phyloP scores from a whole-genome alignment of 2,888 invertebrate species.

The Agriopis aurantiaria region DNA sequence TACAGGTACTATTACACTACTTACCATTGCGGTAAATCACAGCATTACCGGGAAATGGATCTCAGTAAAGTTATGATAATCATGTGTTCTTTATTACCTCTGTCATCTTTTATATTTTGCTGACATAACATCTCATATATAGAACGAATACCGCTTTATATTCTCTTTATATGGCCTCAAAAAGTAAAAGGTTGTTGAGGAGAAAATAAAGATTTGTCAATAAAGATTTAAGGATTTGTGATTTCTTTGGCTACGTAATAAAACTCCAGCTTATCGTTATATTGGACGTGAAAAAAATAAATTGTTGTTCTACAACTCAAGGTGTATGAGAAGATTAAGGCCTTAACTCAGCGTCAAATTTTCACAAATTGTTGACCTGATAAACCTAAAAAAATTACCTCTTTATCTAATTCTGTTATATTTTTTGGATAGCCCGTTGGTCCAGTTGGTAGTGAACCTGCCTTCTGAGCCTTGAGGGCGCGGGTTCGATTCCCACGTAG shows the following conservation, averaged over 20 bases:
- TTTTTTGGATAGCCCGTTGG: too few relatives aligned
- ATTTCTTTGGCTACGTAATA: constrained; percentile 21
- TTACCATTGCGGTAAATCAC: neutral
- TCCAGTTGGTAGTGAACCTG: too few relatives aligned
- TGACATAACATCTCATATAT: constrained; percentile 9
- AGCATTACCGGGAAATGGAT: neutral
- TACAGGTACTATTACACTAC: neutral
- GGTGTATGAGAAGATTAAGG: constrained; percentile 31
- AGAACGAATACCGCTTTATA: constrained; percentile 11
- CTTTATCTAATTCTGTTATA: too few relatives aligned
- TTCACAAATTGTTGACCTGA: too few relatives aligned
- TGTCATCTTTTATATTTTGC: constrained; percentile 3
- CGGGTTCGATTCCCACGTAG: too few relatives aligned
- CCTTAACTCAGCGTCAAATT: too few relatives aligned
- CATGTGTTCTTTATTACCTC: constrained; percentile 4
- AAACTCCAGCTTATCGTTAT: constrained; percentile 19
- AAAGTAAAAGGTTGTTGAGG: constrained; percentile 23
- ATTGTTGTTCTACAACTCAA: constrained; percentile 15
- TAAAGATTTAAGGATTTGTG: constrained; percentile 34
- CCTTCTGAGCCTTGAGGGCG: too few relatives aligned
- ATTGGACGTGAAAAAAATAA: constrained; percentile 22
- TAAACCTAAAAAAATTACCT: too few relatives aligned
- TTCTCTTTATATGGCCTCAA: constrained; percentile 6
- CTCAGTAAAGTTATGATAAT: constrained; percentile 4
- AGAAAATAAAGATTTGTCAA: constrained; percentile 33